Percentiles rank a stretch among this genome's conserved stretches.
Evolutionary conservation across 2,113 vertebrate species (phyloP).

Genomic region (Shinisaurus crocodilurus): DNA sequence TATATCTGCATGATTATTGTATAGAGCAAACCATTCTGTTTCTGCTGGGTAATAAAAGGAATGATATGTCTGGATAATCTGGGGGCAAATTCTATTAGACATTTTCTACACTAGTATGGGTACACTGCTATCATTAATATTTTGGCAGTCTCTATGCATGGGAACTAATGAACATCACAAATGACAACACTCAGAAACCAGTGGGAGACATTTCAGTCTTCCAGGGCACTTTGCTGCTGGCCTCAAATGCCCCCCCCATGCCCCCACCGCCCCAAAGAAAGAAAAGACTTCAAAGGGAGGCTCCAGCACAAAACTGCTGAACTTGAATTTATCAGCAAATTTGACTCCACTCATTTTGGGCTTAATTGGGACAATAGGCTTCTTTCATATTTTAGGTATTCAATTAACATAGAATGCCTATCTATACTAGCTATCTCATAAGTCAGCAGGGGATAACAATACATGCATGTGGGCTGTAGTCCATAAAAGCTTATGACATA

Average conservation of each 20-base stretch:
- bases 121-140: neutral
- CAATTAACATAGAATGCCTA: neutral
- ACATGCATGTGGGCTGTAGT: no score
- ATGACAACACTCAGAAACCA: neutral
- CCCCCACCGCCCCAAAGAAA: neutral
- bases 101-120: neutral
- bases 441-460: no score
- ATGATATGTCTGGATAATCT: no score
- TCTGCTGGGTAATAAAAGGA: neutral
- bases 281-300: neutral
- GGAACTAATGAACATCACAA: neutral
- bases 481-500: no score
- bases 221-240: neutral
- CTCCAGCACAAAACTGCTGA: no score
- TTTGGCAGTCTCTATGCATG: neutral
- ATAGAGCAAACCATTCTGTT: neutral
- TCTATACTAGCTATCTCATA: no score
- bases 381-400: neutral
- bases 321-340: neutral
- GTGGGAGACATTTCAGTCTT: neutral
- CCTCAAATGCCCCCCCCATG: neutral
- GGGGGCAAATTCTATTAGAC: neutral
- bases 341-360: neutral
- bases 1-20: neutral
- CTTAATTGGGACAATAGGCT: neutral